Conservation (phyloP, 2,797 vertebrate species). For the Agapornis canus region DNA sequence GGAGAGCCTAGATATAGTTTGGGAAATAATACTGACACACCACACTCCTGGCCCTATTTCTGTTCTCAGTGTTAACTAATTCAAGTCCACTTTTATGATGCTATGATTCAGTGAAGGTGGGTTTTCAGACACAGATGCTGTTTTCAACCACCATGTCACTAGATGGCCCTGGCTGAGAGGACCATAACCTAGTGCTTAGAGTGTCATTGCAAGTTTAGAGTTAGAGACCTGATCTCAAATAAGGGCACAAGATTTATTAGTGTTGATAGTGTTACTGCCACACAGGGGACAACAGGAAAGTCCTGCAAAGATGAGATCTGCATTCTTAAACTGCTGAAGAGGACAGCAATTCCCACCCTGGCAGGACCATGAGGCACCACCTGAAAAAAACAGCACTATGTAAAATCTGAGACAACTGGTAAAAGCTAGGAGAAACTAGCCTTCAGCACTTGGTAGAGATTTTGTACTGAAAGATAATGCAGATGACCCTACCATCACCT, state of each 20-base stretch:
- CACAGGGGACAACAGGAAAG: neutral
- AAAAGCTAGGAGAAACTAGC: neutral
- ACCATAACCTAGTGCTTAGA: neutral
- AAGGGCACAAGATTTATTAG: neutral
- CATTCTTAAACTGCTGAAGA: neutral
- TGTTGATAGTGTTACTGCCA: neutral
- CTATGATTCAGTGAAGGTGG: neutral
- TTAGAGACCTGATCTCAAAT: neutral
- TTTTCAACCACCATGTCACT: neutral
- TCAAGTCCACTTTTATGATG: neutral
- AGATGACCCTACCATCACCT: neutral
- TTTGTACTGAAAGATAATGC: neutral
- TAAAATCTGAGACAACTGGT: neutral
- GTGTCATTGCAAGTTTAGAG: neutral
- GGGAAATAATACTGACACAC: neutral
- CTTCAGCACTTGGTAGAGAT: neutral
- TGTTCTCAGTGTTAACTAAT: neutral
- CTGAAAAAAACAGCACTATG: neutral
- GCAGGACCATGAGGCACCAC: neutral
- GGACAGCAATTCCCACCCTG: neutral
- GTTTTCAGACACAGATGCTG: neutral
- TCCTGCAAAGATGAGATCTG: neutral
- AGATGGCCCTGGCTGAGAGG: neutral
- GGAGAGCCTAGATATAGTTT: neutral
- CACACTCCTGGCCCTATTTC: neutral